phyloP scores from a whole-genome alignment of 2,113 vertebrate species.

The Cheilinus undulatus region DNA sequence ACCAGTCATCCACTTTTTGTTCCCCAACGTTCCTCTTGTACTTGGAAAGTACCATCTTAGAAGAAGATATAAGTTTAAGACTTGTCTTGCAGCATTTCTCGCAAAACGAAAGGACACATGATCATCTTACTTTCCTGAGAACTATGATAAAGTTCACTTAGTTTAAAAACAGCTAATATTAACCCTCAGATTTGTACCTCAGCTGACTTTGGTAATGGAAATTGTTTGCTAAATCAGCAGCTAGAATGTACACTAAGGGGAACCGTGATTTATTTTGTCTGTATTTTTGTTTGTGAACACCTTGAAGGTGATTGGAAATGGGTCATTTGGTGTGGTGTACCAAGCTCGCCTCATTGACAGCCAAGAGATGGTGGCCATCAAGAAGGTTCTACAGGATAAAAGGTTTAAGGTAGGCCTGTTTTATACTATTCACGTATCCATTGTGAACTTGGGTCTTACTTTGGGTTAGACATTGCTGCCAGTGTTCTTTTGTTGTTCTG shows the following conservation, averaged over 20 bases:
- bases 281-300: background rate
- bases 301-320: constrained; percentile 90
- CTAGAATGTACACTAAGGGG: too few relatives aligned
- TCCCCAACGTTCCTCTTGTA: too few relatives aligned
- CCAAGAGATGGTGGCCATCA: constrained; percentile 94
- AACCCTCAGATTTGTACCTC: too few relatives aligned
- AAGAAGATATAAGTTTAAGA: background rate
- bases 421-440: background rate
- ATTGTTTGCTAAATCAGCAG: too few relatives aligned
- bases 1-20: too few relatives aligned
- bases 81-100: background rate
- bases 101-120: too few relatives aligned
- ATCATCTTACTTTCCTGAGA: too few relatives aligned
- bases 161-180: too few relatives aligned
- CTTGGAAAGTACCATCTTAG: background rate
- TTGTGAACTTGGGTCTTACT: background rate
- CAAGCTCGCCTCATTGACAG: constrained; percentile 92
- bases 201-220: too few relatives aligned
- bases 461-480: background rate
- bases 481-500: too few relatives aligned
- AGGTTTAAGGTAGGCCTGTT: constrained; percentile 88
- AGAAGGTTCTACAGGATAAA: constrained; percentile 95
- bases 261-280: too few relatives aligned
- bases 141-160: too few relatives aligned
- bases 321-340: constrained; percentile 95